phyloP scores from a whole-genome alignment of 2,888 invertebrate genomes.

The Tortrix viridana region DNA sequence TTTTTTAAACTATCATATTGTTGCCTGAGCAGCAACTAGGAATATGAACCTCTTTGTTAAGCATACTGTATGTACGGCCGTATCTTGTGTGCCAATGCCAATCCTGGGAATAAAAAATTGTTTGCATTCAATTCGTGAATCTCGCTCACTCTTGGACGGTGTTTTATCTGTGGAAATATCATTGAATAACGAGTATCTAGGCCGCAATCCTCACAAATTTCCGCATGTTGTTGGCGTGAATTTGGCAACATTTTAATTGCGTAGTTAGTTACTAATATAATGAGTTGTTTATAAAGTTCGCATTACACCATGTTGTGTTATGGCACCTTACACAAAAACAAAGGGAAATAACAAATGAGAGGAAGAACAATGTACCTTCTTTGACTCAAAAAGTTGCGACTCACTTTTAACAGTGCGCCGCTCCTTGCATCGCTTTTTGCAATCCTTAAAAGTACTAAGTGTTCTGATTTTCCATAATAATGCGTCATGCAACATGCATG shows the following conservation, averaged over 20 bases:
- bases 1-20: too few species aligned
- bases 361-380: too few species aligned
- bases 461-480: too few species aligned
- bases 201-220: slow-evolving; percentile 20
- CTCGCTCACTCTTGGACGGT: slow-evolving; percentile 7
- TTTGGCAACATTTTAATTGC: slow-evolving; percentile 11
- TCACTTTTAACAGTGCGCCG: too few species aligned
- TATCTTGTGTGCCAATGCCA: slow-evolving; percentile 6
- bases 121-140: slow-evolving; percentile 9
- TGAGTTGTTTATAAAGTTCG: too few species aligned
- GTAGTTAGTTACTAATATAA: neutral
- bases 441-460: too few species aligned
- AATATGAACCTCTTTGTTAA: neutral
- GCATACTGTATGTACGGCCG: neutral
- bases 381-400: too few species aligned
- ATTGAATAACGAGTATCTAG: slow-evolving; percentile 31
- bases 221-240: slow-evolving; percentile 10
- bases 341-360: too few species aligned
- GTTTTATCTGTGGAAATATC: slow-evolving; percentile 28
- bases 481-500: too few species aligned
- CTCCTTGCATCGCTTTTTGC: too few species aligned
- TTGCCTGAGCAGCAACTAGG: neutral
- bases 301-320: too few species aligned
- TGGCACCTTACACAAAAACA: too few species aligned
- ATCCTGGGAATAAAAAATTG: slow-evolving; percentile 9